A percentile compares a stretch with the other conserved stretches of the same genome.
Evolutionary conservation across 2,888 invertebrate species (phyloP).

Genomic region (Catocala sponsa): DNA sequence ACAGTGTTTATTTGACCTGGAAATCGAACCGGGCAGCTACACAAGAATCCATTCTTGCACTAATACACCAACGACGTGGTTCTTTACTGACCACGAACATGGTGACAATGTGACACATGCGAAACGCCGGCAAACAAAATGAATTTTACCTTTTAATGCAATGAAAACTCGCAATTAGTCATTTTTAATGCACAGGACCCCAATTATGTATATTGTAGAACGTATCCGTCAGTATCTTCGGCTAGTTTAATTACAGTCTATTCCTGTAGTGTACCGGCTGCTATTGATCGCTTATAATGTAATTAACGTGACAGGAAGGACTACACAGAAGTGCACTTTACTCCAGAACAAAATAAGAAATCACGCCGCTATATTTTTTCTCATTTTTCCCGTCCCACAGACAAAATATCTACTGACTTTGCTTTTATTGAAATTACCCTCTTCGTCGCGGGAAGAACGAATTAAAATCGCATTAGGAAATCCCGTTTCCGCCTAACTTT

Average conservation of each 20-base stretch:
- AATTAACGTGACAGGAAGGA: slow-evolving; percentile 41
- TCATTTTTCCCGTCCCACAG: slow-evolving; percentile 57
- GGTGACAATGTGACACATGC: no score
- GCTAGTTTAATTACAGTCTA: slow-evolving; percentile 10
- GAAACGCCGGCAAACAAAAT: no score
- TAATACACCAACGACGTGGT: no score
- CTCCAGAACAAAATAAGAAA: slow-evolving; percentile 42
- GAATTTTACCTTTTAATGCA: no score
- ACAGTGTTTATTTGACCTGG: no score
- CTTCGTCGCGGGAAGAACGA: slow-evolving; percentile 83
- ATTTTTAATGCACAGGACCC: no score
- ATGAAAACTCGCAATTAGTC: no score
- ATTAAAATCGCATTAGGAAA: slow-evolving; percentile 88
- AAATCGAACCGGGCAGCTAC: no score
- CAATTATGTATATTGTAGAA: no score
- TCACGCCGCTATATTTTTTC: slow-evolving; percentile 49
- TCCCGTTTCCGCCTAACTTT: slow-evolving; percentile 85
- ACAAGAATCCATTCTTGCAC: no score
- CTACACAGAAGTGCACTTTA: slow-evolving; percentile 53
- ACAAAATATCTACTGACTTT: slow-evolving; percentile 74
- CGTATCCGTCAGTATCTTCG: no score
- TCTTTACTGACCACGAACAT: no score
- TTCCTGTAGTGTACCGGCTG: neutral
- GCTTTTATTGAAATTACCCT: slow-evolving; percentile 84
- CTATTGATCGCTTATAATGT: slow-evolving; percentile 36